Evolutionary conservation across 1,140 invertebrate species (phyloP).

Genomic region (Octopus sinensis): DNA sequence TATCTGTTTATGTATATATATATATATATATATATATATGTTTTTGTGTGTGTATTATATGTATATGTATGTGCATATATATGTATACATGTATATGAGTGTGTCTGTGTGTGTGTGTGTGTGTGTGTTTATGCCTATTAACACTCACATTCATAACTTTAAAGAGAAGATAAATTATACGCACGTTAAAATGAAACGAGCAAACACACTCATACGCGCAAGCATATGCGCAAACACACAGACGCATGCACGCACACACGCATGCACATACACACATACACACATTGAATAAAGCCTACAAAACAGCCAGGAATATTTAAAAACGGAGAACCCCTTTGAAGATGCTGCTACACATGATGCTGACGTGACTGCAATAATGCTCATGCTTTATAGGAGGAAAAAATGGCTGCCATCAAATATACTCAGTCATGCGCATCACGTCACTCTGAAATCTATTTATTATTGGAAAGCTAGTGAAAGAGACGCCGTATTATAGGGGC

Average conservation of each 20-base stretch:
- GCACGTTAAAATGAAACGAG: background rate
- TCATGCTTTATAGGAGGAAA: no score
- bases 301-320: no score
- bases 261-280: background rate
- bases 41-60: background rate
- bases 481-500: no score
- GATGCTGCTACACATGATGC: no score
- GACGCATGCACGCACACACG: background rate
- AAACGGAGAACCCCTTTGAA: no score
- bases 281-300: background rate
- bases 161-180: background rate
- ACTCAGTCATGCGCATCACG: no score
- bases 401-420: no score
- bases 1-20: background rate
- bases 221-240: background rate
- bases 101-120: background rate
- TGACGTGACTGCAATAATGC: no score
- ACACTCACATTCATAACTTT: no score
- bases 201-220: background rate
- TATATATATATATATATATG: background rate
- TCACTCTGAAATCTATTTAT: no score
- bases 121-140: background rate
- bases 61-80: background rate
- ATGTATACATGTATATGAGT: background rate
- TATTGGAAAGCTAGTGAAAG: no score